Base-by-base conservation (phyloP, 1,140 invertebrate species). In the Drosophila pachea region DNA sequence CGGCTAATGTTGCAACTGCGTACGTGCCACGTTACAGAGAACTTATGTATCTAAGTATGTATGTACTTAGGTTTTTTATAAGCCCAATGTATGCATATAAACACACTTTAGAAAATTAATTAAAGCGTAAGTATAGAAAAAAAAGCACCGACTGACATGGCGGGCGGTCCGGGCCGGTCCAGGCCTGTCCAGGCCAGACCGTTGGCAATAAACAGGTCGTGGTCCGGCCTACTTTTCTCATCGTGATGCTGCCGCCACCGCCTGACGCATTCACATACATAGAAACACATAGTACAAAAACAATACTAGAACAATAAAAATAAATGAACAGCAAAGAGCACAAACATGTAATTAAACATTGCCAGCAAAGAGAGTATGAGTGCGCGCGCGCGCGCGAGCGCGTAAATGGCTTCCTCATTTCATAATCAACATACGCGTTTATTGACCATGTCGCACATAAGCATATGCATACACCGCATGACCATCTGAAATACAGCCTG, bases 91-190 rank as follows among this genome's bases (percentile, higher is more conserved):
- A 40, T 55, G 48, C 48, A 52, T 56, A 60, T 70, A 67, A 73
- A 68, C 67, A 75, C 68, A 79, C 63, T 78, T 81, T 69, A 81
- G 59, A 81, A 79, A 75, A 81, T 76, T 74, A 75, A 78, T 83
- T 78, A 84, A 83, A 78, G 68, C 78, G 68, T 61, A 73, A 78
- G 68, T 66, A 68, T 74, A 53, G 66, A 60, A 76, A 72, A 66
- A 62, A 65, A 58, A 60, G 54, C 22, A 61, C 29, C 55, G 33
- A 43, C 43, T 54, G 55, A 7, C 56, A 53, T 48, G 43, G 52
- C 31, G 43, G 60, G 52, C 48, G 60, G 68, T 61, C 48, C 38
- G 33, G 4, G 33, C 36, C 33, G 14, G 40, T n/a, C 40, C 49
- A 14, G 2, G 12, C n/a, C 7, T 16, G 11, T 16, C 11, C 7